phyloP scores from a whole-genome alignment of 2,113 vertebrate species.

The Tringa solitaria region DNA sequence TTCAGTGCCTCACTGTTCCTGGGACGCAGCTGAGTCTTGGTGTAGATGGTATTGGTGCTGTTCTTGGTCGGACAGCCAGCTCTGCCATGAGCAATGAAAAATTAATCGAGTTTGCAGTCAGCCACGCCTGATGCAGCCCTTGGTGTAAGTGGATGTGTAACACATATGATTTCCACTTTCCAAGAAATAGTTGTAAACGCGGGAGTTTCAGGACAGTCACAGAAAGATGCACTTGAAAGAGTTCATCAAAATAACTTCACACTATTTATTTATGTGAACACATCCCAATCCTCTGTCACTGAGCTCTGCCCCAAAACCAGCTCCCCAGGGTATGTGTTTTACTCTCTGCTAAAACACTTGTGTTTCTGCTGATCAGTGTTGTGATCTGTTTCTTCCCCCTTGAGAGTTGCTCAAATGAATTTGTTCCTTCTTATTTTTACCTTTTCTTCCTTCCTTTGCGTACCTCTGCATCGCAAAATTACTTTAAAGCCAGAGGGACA shows the following conservation, averaged over 20 bases:
- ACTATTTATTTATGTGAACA: neutral
- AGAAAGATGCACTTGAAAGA: neutral
- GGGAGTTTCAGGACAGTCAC: neutral
- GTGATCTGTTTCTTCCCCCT: neutral
- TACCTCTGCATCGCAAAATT: neutral
- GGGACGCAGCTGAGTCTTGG: neutral
- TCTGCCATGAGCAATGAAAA: neutral
- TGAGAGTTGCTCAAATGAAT: neutral
- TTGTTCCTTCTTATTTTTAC: neutral
- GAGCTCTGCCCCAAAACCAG: neutral
- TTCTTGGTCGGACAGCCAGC: neutral
- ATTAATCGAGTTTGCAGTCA: neutral
- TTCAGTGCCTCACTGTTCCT: neutral
- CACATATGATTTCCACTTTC: neutral
- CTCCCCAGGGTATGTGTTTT: neutral
- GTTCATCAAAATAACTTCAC: neutral
- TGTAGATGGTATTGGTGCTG: rapidly evolving
- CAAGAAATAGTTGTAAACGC: neutral
- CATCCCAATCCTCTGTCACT: neutral
- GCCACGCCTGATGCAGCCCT: neutral
- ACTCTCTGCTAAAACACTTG: neutral
- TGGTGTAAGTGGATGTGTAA: neutral
- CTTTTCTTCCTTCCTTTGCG: neutral
- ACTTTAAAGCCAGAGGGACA: neutral
- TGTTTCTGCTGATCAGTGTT: neutral